Percentiles rank a stretch among this genome's conserved stretches.
Evolutionary conservation across 2,113 vertebrate species (phyloP).

Genomic region (Bostrychus sinensis): DNA sequence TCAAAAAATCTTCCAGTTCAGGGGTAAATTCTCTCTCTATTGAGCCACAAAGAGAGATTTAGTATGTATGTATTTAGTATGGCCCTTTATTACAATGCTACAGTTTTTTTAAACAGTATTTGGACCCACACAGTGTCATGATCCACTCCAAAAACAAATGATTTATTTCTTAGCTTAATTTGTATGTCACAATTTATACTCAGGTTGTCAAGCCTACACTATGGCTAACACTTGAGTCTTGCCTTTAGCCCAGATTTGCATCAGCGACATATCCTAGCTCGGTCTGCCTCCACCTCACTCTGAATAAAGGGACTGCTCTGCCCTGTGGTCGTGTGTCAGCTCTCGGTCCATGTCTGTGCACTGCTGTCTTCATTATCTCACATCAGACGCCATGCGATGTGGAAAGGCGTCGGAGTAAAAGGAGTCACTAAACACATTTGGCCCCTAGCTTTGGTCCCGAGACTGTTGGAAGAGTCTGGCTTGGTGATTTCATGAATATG

Average conservation of each 20-base stretch:
- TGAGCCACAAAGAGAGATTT: no score
- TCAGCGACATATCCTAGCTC: constrained; percentile 28
- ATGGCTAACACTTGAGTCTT: constrained; percentile 18
- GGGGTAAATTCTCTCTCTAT: no score
- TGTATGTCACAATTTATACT: constrained; percentile 37
- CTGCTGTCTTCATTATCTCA: constrained; percentile 59
- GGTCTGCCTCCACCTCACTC: constrained; percentile 10
- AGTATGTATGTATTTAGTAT: no score
- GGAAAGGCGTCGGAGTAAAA: constrained; percentile 63
- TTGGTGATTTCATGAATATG: constrained; percentile 13
- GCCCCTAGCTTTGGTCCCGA: constrained; percentile 56
- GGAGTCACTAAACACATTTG: constrained; percentile 72
- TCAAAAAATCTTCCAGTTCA: no score
- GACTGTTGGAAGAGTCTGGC: constrained; percentile 39
- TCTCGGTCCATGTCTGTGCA: constrained; percentile 47
- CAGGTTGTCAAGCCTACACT: constrained; percentile 46
- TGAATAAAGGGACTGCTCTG: constrained; percentile 28
- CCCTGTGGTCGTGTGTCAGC: constrained; percentile 64
- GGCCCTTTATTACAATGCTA: no score
- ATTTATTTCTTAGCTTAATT: no score
- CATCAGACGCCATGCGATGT: constrained; percentile 68
- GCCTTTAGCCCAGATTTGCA: constrained; percentile 42
- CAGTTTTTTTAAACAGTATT: no score
- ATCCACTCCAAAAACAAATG: no score
- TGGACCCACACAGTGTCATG: no score